Evolutionary conservation across 2,888 invertebrate species (phyloP), one percentile per base, ranked within the genome.

Genomic region (Cheilosia urbana): DNA sequence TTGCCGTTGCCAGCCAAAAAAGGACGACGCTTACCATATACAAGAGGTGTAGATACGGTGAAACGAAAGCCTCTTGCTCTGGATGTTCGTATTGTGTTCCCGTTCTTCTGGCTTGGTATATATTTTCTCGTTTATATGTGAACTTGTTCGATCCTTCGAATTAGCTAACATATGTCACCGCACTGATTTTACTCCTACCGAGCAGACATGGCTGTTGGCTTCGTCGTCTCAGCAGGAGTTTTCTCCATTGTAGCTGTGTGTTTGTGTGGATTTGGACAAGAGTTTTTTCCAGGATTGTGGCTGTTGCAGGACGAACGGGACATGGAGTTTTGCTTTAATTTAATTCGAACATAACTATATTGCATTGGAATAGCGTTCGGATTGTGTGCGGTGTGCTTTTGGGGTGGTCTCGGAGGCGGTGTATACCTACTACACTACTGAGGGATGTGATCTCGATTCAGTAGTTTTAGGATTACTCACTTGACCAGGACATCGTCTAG

Each of bases 161-260:
- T 85, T 85, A 85, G 85, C 85, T 81, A 85, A 85, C 85, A 85
- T 85, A 85, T 85, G 85, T 85, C 85, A 85, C 85, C 81, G 66
- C 85, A 81, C 76, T 85, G 85, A 85, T 85, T 85, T 85, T 47
- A 85, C 76, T 85, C 81, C 81, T 77, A 62, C 71, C 69, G 34
- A 72, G 71, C 81, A 77, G 81, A 81, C 85, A 77, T 68, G 55
- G 68, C 66, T 81, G 81, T 77, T 76, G 72, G 71, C 57, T 81
- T 71, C 68, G 63, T 81, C 72, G 66, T 85, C 85, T 45, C 85
- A 81, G 85, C 85, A 81, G 76, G 81, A 71, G 75, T 66, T 55
- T 57, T 60, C 66, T 24, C 24, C 19, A 21, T 9, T 49, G 2
- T 11, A 17, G n/a, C 11, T 21, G 37, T 34, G 65, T 60, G 66